A percentile compares a stretch with the other conserved stretches of the same genome.
phyloP scores from a whole-genome alignment of 1,140 invertebrate species.

The Drosophila setifemur region DNA sequence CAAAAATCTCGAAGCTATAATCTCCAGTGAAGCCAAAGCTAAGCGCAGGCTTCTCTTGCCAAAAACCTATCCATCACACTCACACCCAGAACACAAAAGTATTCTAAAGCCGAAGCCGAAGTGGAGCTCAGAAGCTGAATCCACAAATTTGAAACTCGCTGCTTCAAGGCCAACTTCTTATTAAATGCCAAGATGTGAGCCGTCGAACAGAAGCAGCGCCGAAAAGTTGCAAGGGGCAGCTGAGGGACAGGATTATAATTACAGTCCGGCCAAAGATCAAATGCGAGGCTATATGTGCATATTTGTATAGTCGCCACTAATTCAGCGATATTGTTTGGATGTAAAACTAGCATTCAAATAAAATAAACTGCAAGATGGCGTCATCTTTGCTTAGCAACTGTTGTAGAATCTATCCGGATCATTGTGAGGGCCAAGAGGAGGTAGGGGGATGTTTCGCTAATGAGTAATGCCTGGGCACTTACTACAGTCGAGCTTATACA shows the following conservation, averaged over 20 bases:
- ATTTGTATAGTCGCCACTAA: neutral
- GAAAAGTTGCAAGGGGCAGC: slow-evolving; percentile 25
- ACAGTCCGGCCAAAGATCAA: slow-evolving; percentile 21
- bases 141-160: slow-evolving; percentile 42
- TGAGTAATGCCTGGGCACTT: slow-evolving; percentile 41
- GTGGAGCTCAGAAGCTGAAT: slow-evolving; percentile 22
- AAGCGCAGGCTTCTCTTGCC: slow-evolving; percentile 6
- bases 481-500: neutral
- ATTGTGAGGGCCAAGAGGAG: slow-evolving; percentile 7
- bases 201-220: slow-evolving; percentile 18
- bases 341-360: slow-evolving; percentile 42
- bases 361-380: slow-evolving; percentile 59
- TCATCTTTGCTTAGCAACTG: slow-evolving; percentile 36
- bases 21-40: neutral
- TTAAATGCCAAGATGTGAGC: slow-evolving; percentile 76
- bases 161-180: slow-evolving; percentile 78
- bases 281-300: neutral
- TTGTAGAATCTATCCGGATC: slow-evolving; percentile 26
- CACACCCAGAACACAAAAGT: slow-evolving; percentile 9
- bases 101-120: slow-evolving; percentile 9
- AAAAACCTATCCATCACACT: slow-evolving; percentile 25
- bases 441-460: slow-evolving; percentile 35
- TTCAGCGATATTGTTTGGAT: slow-evolving; percentile 10
- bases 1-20: slow-evolving; percentile 8
- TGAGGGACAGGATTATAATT: slow-evolving; percentile 49